These are phyloP conservation scores for Tenthredo distinguenda DNA, from an alignment of 2,888 invertebrate species.

Conservation along the genomic window DNA sequence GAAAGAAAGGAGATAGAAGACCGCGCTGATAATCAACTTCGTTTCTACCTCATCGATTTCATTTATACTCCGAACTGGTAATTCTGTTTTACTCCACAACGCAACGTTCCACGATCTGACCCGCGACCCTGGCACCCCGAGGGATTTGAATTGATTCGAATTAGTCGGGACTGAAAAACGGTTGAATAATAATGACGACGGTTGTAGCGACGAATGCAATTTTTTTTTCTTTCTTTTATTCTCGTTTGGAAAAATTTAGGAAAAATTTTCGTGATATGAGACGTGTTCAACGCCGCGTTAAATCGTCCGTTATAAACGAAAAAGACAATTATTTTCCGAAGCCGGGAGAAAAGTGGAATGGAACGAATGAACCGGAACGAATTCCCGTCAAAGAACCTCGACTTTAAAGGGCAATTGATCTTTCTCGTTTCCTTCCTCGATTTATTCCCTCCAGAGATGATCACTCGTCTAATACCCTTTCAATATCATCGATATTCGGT, in stretches of 20 bases:
- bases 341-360: neutral
- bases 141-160: conserved; percentile 18
- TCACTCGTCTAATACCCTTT: neutral
- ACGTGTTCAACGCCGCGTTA: neutral
- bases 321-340: conserved; percentile 3
- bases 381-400: neutral
- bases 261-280: neutral
- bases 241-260: neutral
- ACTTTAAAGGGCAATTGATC: conserved; percentile 22
- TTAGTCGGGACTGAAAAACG: neutral
- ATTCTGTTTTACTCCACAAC: neutral
- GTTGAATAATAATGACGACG: neutral
- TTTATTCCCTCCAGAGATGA: neutral
- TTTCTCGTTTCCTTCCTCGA: conserved; percentile 4
- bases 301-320: neutral
- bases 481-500: conserved; percentile 5
- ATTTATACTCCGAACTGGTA: neutral
- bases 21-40: neutral
- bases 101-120: neutral
- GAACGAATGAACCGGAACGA: neutral
- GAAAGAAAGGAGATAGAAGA: neutral
- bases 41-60: conserved; percentile 34
- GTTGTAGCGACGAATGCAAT: neutral
- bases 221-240: neutral
- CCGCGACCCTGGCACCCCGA: neutral